These are phyloP conservation scores for Scrobipalpa costella DNA, from an alignment of 2,888 invertebrate species.

Conservation along the genomic window DNA sequence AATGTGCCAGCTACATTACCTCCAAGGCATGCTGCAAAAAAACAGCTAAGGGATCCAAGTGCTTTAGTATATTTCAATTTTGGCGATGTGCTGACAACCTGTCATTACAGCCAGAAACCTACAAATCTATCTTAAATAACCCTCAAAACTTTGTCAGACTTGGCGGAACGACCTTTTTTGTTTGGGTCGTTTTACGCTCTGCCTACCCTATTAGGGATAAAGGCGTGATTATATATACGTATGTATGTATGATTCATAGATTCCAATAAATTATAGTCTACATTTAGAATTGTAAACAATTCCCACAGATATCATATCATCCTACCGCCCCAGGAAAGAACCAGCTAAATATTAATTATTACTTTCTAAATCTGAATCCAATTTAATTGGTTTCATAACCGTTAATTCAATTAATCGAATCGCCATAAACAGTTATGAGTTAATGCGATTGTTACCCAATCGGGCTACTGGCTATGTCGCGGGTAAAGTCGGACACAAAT, in stretches of 20 bases:
- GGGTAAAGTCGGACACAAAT: neutral
- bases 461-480: slow-evolving; percentile 16
- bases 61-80: too few relatives aligned
- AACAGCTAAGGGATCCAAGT: too few relatives aligned
- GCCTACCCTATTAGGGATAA: too few relatives aligned
- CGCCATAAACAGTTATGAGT: slow-evolving; percentile 23
- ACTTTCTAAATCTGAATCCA: slow-evolving; percentile 20
- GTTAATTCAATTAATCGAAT: slow-evolving; percentile 27
- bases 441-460: slow-evolving; percentile 29
- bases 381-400: slow-evolving; percentile 24
- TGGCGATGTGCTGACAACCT: too few relatives aligned
- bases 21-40: too few relatives aligned
- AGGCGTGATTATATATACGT: too few relatives aligned
- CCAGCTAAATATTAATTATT: slow-evolving; percentile 17
- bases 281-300: neutral
- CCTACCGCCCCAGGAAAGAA: slow-evolving; percentile 13
- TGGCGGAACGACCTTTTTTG: too few relatives aligned
- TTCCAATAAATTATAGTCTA: neutral
- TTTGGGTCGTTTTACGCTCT: too few relatives aligned
- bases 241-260: neutral
- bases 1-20: too few relatives aligned
- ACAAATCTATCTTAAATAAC: too few relatives aligned
- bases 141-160: too few relatives aligned
- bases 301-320: slow-evolving; percentile 10
- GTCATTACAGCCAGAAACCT: too few relatives aligned